These are phyloP conservation scores for Eidolon dupreanum DNA, from an alignment of 2,797 vertebrate species.

Conservation along the genomic window DNA sequence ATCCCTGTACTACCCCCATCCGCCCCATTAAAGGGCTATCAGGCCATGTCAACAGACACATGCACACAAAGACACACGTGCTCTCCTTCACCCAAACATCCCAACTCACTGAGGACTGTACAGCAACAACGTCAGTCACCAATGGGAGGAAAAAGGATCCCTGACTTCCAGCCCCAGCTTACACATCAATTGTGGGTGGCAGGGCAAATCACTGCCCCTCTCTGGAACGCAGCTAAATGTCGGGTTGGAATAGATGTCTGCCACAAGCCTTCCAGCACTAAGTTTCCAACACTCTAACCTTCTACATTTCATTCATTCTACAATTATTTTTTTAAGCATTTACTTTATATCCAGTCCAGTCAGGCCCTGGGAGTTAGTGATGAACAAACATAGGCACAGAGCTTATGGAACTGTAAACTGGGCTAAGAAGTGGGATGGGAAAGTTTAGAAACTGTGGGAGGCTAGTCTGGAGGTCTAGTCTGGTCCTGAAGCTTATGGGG, in stretches of 20 bases:
- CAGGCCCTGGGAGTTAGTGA: neutral
- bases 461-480: too few relatives aligned
- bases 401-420: neutral
- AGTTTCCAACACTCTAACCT: neutral
- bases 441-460: neutral
- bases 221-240: neutral
- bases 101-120: neutral
- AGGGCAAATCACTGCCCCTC: neutral
- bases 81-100: neutral
- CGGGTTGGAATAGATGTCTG: neutral
- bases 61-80: neutral
- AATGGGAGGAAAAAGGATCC: neutral
- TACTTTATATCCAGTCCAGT: neutral
- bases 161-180: neutral
- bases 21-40: neutral
- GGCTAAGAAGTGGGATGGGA: neutral
- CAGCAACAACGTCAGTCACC: neutral
- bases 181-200: too few relatives aligned
- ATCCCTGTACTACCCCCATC: neutral
- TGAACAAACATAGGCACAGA: fast-evolving
- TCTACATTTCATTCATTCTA: neutral
- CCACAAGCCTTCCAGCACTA: too few relatives aligned
- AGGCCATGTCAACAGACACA: neutral
- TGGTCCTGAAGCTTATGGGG: neutral
- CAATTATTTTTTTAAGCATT: neutral